Conservation (phyloP, 2,797 vertebrate genomes). For the Chiloscyllium punctatum region DNA sequence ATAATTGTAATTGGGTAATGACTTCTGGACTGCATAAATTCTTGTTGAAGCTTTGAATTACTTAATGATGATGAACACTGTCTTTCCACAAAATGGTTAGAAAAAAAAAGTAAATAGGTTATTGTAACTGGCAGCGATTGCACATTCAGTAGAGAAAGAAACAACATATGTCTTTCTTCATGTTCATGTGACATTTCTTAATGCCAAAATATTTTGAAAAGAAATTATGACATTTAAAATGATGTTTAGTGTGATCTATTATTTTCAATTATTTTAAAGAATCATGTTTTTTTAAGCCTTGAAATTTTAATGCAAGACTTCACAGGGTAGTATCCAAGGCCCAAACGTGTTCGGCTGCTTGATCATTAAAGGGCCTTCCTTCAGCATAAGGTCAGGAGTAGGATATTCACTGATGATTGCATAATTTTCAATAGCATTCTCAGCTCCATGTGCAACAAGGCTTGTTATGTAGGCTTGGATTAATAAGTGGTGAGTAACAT, state of each 20-base stretch:
- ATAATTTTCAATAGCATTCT: not conserved
- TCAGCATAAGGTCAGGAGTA: not conserved
- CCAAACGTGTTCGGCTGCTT: not conserved
- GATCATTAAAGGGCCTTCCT: not conserved
- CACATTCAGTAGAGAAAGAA: conserved; percentile 14
- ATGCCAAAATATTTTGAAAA: conserved; percentile 26
- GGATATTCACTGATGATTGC: not conserved
- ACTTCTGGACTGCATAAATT: not conserved
- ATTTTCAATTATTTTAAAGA: not conserved
- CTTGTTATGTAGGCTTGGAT: not conserved
- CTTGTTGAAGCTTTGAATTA: not conserved
- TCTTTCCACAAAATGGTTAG: not conserved
- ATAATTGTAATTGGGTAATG: not conserved
- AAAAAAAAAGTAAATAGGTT: not conserved
- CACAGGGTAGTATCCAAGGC: not conserved
- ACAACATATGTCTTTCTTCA: conserved; percentile 8
- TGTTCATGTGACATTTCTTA: not conserved
- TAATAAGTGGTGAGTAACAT: not conserved
- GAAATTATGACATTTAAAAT: not conserved
- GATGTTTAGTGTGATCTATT: conserved; percentile 2
- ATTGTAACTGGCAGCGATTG: conserved; percentile 13
- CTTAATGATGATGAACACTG: not conserved
- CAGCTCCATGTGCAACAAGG: not conserved
- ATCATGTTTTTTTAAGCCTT: not conserved
- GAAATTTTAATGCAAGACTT: not conserved